Percentiles rank a stretch among this genome's conserved stretches.
Conservation (phyloP, 2,888 invertebrate genomes). For the Melieria omissa region DNA sequence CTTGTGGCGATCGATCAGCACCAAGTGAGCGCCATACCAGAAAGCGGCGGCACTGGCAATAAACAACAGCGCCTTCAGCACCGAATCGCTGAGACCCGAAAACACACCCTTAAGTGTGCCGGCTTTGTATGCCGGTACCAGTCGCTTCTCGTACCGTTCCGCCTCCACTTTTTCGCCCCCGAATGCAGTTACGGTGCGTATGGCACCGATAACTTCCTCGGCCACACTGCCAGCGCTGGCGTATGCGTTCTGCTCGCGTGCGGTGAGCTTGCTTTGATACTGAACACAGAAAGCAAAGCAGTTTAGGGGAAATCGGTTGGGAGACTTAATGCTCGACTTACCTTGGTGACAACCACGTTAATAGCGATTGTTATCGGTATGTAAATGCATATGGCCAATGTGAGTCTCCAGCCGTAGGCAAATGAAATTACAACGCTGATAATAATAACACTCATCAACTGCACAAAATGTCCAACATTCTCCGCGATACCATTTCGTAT, state of each 20-base stretch:
- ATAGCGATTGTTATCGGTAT: slow-evolving; percentile 81
- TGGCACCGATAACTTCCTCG: slow-evolving; percentile 79
- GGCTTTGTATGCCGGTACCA: slow-evolving; percentile 74
- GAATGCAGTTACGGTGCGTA: slow-evolving; percentile 83
- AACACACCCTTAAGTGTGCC: slow-evolving; percentile 75
- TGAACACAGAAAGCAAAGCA: slow-evolving; percentile 53
- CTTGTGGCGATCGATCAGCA: slow-evolving; percentile 72
- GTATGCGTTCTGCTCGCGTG: slow-evolving; percentile 77
- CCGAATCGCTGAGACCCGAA: slow-evolving; percentile 76
- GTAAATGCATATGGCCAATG: slow-evolving; percentile 81
- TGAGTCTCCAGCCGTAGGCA: slow-evolving; percentile 86
- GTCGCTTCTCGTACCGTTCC: slow-evolving; percentile 70
- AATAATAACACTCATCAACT: slow-evolving; percentile 66
- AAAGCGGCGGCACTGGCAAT: slow-evolving; percentile 80
- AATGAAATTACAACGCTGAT: slow-evolving; percentile 80
- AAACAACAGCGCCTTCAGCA: slow-evolving; percentile 81
- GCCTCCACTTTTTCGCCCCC: slow-evolving; percentile 82
- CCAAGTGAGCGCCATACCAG: slow-evolving; percentile 83
- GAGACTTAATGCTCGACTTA: slow-evolving; percentile 56
- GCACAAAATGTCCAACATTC: slow-evolving; percentile 82
- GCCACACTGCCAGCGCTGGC: slow-evolving; percentile 81
- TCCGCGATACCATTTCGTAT: slow-evolving; percentile 88
- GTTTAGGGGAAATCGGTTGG: no score
- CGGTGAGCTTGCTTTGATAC: slow-evolving; percentile 75
- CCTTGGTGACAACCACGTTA: slow-evolving; percentile 81